Conservation (phyloP, 2,888 invertebrate species). For the Xestobium rufovillosum region DNA sequence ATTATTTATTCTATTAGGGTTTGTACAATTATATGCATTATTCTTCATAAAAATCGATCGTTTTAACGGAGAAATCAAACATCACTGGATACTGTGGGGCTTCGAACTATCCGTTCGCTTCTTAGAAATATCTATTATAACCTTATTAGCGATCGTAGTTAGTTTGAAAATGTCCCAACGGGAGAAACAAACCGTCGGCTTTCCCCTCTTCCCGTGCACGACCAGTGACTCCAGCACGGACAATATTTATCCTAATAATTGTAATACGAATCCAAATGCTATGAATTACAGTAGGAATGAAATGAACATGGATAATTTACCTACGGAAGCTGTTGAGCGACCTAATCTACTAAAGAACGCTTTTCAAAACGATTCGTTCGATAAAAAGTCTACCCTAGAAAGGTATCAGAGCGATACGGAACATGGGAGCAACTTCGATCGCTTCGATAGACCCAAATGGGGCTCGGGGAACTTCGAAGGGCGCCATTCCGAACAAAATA, state of each 20-base stretch:
- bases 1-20: constrained; percentile 74
- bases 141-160: constrained; percentile 79
- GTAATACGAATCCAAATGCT: constrained; percentile 77
- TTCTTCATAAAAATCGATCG: constrained; percentile 52
- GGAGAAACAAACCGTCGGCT: constrained; percentile 64
- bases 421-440: constrained; percentile 43
- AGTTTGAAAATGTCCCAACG: constrained; percentile 60
- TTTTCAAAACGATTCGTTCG: constrained; percentile 56
- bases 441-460: constrained; percentile 53
- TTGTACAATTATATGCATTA: constrained; percentile 76
- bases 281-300: constrained; percentile 65
- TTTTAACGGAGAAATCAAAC: constrained; percentile 53
- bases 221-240: constrained; percentile 79
- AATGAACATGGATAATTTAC: constrained; percentile 43
- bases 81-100: constrained; percentile 87
- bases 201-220: constrained; percentile 74
- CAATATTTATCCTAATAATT: constrained; percentile 79
- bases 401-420: constrained; percentile 54
- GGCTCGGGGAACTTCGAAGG: constrained; percentile 51
- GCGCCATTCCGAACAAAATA: constrained; percentile 40
- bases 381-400: constrained; percentile 57
- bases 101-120: constrained; percentile 80
- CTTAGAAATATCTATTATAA: constrained; percentile 81
- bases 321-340: constrained; percentile 44
- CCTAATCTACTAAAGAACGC: constrained; percentile 50